Evolutionary conservation across 2,797 vertebrate genomes (phyloP).

Genomic region (Bufotes viridis): DNA sequence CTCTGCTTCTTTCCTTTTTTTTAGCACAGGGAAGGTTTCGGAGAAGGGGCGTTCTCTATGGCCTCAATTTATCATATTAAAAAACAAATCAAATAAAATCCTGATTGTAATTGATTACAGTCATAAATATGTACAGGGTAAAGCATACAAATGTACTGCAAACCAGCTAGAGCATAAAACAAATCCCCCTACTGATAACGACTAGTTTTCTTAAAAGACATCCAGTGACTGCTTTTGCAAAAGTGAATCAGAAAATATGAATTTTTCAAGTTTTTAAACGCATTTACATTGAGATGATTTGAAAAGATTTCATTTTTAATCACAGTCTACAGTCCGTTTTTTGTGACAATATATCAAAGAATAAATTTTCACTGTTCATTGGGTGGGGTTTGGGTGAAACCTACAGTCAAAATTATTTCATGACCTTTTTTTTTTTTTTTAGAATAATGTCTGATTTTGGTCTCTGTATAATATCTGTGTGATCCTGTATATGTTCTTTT

Average conservation of each 20-base stretch:
- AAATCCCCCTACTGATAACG: background rate
- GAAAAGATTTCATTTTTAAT: background rate
- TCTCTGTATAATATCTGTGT: background rate
- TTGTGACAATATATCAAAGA: background rate
- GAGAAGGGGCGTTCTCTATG: background rate
- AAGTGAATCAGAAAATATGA: background rate
- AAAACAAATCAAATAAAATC: slow-evolving; percentile 15
- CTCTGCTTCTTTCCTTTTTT: slow-evolving; percentile 29
- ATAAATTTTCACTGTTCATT: background rate
- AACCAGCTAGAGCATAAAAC: background rate
- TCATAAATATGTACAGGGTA: background rate
- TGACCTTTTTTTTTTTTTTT: background rate
- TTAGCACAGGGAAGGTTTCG: slow-evolving; percentile 35
- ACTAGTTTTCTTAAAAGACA: too few species aligned
- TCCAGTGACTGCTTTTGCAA: background rate
- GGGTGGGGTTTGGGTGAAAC: too few species aligned
- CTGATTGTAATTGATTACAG: background rate
- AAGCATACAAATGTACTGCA: background rate
- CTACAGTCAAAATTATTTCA: background rate
- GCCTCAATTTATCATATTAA: background rate
- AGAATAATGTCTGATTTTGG: background rate
- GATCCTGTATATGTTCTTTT: background rate
- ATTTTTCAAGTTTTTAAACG: background rate
- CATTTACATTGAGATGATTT: background rate
- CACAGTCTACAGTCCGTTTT: background rate